These are phyloP conservation scores for Archaeoteleia sp. DNA, from an alignment of 2,888 invertebrate species.

Conservation along the genomic window DNA sequence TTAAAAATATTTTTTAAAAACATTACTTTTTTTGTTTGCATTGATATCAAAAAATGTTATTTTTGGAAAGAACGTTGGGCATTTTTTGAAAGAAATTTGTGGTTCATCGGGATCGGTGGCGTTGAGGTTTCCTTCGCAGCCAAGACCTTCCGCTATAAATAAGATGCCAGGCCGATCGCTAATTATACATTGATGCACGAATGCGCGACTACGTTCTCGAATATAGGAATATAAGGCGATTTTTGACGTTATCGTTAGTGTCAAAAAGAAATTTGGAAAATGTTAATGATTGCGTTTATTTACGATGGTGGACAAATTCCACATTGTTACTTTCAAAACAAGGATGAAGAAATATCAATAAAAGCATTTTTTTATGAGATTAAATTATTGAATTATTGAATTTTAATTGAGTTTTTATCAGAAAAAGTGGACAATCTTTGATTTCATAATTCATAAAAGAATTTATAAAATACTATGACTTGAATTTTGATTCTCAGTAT, in stretches of 20 bases:
- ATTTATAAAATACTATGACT: no score
- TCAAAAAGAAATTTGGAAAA: slow-evolving; percentile 17
- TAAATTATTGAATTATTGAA: no score
- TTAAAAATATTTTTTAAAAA: no score
- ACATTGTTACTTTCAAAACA: no score
- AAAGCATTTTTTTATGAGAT: no score
- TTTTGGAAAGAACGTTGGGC: slow-evolving; percentile 1
- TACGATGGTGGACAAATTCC: slow-evolving; percentile 6
- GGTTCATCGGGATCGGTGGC: slow-evolving; percentile 22
- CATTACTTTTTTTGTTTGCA: no score
- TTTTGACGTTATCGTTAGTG: slow-evolving; percentile 26
- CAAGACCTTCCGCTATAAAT: slow-evolving; percentile 71
- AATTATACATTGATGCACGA: slow-evolving; percentile 69
- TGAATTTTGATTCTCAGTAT: no score
- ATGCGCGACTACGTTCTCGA: slow-evolving; percentile 32
- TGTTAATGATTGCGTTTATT: slow-evolving; percentile 30
- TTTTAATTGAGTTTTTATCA: no score
- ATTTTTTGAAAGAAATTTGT: slow-evolving; percentile 13
- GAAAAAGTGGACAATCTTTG: no score
- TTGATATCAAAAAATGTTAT: not conserved
- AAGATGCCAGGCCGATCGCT: slow-evolving; percentile 67
- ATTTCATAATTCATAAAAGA: no score
- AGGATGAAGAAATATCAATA: no score
- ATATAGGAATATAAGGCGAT: slow-evolving; percentile 34
- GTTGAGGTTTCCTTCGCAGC: slow-evolving; percentile 53